A percentile compares a stretch with the other conserved stretches of the same genome.
phyloP scores from a whole-genome alignment of 1,140 invertebrate genomes.

The Hydropsyche tenuis region DNA sequence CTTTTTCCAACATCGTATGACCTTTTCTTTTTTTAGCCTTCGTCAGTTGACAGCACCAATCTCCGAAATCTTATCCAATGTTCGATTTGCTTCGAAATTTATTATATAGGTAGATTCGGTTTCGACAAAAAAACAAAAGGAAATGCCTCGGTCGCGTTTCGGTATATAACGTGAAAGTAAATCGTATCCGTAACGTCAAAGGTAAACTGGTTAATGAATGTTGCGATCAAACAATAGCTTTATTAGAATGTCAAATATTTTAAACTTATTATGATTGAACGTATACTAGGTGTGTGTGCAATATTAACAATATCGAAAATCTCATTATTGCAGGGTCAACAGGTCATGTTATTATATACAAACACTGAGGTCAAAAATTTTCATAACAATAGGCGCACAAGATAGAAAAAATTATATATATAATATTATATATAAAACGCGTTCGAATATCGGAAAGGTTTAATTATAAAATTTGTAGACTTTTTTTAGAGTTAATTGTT shows the following conservation, averaged over 20 bases:
- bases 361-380: background rate
- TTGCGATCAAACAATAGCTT: background rate
- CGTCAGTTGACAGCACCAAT: slow-evolving; percentile 1
- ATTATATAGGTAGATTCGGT: too few species aligned
- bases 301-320: background rate
- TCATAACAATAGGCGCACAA: background rate
- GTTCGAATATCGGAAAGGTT: too few species aligned
- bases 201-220: background rate
- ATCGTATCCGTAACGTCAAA: slow-evolving; percentile 7
- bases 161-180: too few species aligned
- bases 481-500: too few species aligned
- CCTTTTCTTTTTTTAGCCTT: slow-evolving; percentile 16
- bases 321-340: slow-evolving; percentile 6
- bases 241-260: slow-evolving; percentile 14
- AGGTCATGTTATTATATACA: slow-evolving; percentile 12
- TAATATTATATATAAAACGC: background rate
- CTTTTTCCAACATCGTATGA: background rate
- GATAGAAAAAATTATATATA: background rate
- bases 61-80: too few species aligned
- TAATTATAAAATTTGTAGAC: too few species aligned
- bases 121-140: too few species aligned
- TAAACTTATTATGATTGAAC: slow-evolving; percentile 2
- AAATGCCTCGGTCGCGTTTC: too few species aligned
- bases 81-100: too few species aligned
- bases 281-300: background rate